A percentile compares a stretch with the other conserved stretches of the same genome.
Evolutionary conservation across 2,888 invertebrate species (phyloP).

Genomic region (Aphodius granarius): DNA sequence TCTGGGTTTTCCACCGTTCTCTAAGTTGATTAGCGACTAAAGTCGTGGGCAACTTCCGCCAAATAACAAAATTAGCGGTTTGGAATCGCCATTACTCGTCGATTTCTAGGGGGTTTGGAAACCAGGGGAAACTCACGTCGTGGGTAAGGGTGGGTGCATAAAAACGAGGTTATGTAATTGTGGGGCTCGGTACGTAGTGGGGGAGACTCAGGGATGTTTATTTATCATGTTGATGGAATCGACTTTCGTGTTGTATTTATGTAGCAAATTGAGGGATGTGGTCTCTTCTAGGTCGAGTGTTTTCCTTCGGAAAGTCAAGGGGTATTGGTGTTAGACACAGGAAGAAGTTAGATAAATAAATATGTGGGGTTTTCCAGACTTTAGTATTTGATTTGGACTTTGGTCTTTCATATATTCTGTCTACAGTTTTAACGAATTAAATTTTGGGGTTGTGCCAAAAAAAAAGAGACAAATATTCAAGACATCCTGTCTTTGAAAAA

Average conservation of each 20-base stretch:
- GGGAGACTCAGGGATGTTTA: too few relatives aligned
- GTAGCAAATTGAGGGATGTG: not conserved
- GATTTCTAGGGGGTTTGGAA: not conserved
- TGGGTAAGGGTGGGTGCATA: not conserved
- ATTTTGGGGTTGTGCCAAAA: too few relatives aligned
- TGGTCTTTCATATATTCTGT: too few relatives aligned
- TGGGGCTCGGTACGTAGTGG: not conserved
- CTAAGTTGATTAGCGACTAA: conserved; percentile 34
- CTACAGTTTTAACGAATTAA: too few relatives aligned
- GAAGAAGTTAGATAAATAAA: not conserved
- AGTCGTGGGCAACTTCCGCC: conserved; percentile 27
- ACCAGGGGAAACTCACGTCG: not conserved
- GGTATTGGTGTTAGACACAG: not conserved
- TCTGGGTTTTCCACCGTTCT: conserved; percentile 21
- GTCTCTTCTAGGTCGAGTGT: not conserved
- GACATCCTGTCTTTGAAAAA: too few relatives aligned
- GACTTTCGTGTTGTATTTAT: not conserved
- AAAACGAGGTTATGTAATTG: not conserved
- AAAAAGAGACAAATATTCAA: too few relatives aligned
- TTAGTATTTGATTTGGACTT: too few relatives aligned
- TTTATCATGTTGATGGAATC: not conserved
- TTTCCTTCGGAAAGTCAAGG: not conserved
- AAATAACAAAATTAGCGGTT: conserved; percentile 36
- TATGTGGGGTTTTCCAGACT: not conserved
- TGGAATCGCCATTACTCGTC: conserved; percentile 26